phyloP scores from a whole-genome alignment of 2,797 vertebrate genomes.

The Phoxinus dragarum region DNA sequence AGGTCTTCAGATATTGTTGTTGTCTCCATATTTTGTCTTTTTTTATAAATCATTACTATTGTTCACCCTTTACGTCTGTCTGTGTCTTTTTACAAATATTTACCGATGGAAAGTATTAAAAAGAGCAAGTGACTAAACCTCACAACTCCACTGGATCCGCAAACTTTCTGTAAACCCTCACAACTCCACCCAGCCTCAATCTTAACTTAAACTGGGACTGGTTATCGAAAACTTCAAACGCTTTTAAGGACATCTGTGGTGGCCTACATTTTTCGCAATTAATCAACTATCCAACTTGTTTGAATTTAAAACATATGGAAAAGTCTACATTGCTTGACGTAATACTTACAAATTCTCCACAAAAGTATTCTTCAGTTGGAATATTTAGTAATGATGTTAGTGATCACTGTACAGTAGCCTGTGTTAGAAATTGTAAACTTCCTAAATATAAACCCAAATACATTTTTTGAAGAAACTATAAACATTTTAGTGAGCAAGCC shows the following conservation, averaged over 20 bases:
- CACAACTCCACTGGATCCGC: too few species aligned
- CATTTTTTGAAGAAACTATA: not conserved
- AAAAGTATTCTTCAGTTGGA: not conserved
- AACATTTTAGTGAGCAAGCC: not conserved
- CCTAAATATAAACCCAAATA: not conserved
- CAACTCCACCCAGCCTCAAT: too few species aligned
- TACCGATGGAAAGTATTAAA: too few species aligned
- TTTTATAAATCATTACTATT: not conserved
- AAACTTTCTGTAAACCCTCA: too few species aligned
- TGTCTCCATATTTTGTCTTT: too few species aligned
- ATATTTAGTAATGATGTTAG: slow-evolving; percentile 11
- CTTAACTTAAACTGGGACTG: not conserved
- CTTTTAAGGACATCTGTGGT: not conserved
- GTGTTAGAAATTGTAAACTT: not conserved
- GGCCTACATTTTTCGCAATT: not conserved
- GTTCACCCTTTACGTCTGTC: too few species aligned
- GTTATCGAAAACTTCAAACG: not conserved
- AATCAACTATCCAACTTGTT: not conserved
- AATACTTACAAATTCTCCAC: not conserved
- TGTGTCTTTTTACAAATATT: too few species aligned
- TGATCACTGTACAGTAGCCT: not conserved
- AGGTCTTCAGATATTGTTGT: slow-evolving; percentile 11
- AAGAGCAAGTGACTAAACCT: too few species aligned
- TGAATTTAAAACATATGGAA: not conserved
- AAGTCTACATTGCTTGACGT: not conserved